These are phyloP conservation scores for Netelia inedita DNA, from an alignment of 2,888 invertebrate genomes.

Conservation along the genomic window DNA sequence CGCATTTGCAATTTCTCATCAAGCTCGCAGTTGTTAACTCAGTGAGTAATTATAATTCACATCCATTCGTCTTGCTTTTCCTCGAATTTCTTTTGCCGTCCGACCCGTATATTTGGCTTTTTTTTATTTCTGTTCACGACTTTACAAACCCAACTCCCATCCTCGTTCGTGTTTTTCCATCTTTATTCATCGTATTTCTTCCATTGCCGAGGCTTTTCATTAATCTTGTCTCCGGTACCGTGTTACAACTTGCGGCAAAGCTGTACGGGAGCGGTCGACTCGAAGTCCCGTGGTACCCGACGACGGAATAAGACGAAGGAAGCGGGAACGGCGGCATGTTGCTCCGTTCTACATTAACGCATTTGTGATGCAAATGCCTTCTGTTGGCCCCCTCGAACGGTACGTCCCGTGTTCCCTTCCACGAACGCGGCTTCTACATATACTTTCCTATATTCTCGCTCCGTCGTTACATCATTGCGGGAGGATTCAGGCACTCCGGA, in stretches of 20 bases:
- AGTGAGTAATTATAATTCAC: no score
- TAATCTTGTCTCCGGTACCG: slow-evolving; percentile 73
- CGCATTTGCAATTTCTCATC: no score
- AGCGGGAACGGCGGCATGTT: slow-evolving; percentile 23
- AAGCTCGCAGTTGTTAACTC: no score
- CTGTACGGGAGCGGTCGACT: slow-evolving; percentile 25
- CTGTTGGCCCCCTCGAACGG: slow-evolving; percentile 39
- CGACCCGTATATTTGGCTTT: no score
- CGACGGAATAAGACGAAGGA: slow-evolving; percentile 34
- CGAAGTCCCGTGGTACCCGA: slow-evolving; percentile 29
- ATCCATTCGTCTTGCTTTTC: no score
- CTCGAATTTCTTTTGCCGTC: no score
- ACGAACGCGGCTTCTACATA: slow-evolving; percentile 10
- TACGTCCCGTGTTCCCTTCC: slow-evolving; percentile 21
- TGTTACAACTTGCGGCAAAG: slow-evolving; percentile 53
- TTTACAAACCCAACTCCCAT: slow-evolving; percentile 44
- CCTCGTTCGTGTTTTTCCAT: slow-evolving; percentile 41
- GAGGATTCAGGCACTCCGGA: slow-evolving; percentile 28
- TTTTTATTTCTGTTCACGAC: slow-evolving; percentile 25
- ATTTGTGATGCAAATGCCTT: slow-evolving; percentile 78
- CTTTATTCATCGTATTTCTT: slow-evolving; percentile 68
- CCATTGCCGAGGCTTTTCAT: slow-evolving; percentile 74
- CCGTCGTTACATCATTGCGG: neutral
- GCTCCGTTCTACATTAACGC: slow-evolving; percentile 72
- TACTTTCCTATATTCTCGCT: slow-evolving; percentile 25